Percentiles rank a stretch among this genome's conserved stretches.
These are phyloP conservation scores for Cromileptes altivelis DNA, from an alignment of 2,113 vertebrate genomes.

Conservation along the genomic window DNA sequence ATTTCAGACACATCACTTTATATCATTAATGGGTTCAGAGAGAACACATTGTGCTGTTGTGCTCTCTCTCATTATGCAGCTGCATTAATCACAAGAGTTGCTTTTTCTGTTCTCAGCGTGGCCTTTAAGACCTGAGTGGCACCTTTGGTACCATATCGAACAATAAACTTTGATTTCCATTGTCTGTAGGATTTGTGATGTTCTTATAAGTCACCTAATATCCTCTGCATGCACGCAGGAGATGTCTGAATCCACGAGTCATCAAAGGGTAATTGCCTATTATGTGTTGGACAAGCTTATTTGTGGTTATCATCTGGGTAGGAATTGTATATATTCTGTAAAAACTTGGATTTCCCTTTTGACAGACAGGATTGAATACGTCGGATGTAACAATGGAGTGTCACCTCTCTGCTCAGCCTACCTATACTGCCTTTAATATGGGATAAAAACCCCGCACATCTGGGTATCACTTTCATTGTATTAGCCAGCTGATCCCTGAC, in stretches of 20 bases:
- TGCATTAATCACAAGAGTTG: slow-evolving; percentile 49
- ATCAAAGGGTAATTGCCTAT: slow-evolving; percentile 71
- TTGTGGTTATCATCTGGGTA: slow-evolving; percentile 68
- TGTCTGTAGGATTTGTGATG: slow-evolving; percentile 59
- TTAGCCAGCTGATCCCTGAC: slow-evolving; percentile 84
- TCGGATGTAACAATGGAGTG: slow-evolving; percentile 58
- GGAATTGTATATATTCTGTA: slow-evolving; percentile 55
- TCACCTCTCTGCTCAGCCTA: slow-evolving; percentile 61
- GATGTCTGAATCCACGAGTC: slow-evolving; percentile 47
- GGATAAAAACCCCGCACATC: slow-evolving; percentile 74
- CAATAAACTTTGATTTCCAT: slow-evolving; percentile 76
- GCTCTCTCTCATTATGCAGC: slow-evolving; percentile 50
- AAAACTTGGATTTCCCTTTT: slow-evolving; percentile 56
- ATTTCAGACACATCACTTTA: slow-evolving; percentile 35
- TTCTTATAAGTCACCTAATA: slow-evolving; percentile 59
- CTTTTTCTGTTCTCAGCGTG: slow-evolving; percentile 18
- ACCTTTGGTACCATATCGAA: slow-evolving; percentile 48
- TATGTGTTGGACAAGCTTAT: slow-evolving; percentile 70
- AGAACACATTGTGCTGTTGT: slow-evolving; percentile 22
- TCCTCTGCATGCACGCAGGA: slow-evolving; percentile 19
- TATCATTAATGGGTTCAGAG: slow-evolving; percentile 50
- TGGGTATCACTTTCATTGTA: slow-evolving; percentile 80
- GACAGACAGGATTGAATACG: slow-evolving; percentile 60
- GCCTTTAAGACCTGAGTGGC: slow-evolving; percentile 48
- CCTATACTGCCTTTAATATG: slow-evolving; percentile 69